These are phyloP conservation scores for Bubalus kerabau DNA, from an alignment of 2,113 vertebrate genomes.

Conservation along the genomic window DNA sequence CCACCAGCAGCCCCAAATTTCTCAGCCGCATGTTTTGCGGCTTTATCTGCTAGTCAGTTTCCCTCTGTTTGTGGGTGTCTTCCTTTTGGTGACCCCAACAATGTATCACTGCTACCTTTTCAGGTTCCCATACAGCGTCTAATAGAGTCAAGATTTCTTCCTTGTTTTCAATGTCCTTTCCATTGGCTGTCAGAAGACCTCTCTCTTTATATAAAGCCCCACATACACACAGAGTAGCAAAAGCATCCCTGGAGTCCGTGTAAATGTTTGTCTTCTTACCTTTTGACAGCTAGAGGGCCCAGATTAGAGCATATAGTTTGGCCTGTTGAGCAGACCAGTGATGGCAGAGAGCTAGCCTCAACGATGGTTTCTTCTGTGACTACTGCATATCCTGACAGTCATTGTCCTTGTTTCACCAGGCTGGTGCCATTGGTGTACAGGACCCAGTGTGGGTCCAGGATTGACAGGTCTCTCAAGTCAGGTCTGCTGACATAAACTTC, in stretches of 20 bases:
- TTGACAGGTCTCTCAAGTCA: neutral
- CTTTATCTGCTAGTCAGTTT: neutral
- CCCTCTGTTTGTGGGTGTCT: neutral
- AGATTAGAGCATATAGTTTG: accelerated
- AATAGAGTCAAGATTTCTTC: neutral
- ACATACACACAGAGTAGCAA: neutral
- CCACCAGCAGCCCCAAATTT: neutral
- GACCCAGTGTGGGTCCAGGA: neutral
- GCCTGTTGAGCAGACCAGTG: neutral
- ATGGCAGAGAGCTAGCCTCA: neutral
- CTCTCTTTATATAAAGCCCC: neutral
- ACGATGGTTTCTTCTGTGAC: neutral
- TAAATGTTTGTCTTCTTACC: neutral
- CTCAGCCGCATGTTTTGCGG: neutral
- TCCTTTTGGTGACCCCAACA: neutral
- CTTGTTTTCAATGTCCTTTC: neutral
- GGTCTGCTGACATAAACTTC: neutral
- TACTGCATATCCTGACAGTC: neutral
- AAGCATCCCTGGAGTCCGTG: neutral
- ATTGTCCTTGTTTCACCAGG: neutral
- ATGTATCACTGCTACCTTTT: neutral
- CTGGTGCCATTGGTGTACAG: neutral
- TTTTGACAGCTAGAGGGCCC: neutral
- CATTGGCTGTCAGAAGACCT: neutral
- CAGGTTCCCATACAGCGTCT: neutral